Base-by-base conservation (phyloP, 2,888 invertebrate genomes). In the Calameuta idolon region DNA sequence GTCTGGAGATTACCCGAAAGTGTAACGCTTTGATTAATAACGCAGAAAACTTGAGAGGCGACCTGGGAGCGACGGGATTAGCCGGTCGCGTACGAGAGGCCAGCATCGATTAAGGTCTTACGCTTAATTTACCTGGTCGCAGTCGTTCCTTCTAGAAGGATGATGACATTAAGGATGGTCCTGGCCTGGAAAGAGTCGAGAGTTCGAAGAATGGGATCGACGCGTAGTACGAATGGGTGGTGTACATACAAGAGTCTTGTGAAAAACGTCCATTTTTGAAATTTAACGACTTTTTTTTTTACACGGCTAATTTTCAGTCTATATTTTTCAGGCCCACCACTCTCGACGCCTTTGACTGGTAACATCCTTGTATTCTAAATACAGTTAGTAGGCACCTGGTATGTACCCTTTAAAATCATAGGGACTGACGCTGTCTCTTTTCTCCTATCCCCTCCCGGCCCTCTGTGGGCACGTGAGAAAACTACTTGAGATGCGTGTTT, bases 11-110 rank as follows among this genome's bases (percentile, higher is more conserved):
- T 87, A 85, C 69, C 73, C 74, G 81, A 84, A 85, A 84, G 86
- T 86, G 84, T 87, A 85, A 85, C 85, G 77, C 79, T 76, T 84
- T 88, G 87, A 88, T 88, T 88, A 85, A 88, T 88, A 85, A 77
- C 78, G 75, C 81, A 83, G 79, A 30, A 55, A 71, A 71, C 33
- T 71, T 23, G 31, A 31, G 71, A 71, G 15, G 31, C 71, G 31
- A 71, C 23, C 33, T 34, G 31, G 71, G 71, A 71, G 33, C 33
- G 33, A 71, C 1, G 31, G 71, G 71, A 71, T 71, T 71, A 71
- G 33, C 31, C 71, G 3, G 71, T 1, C 71, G 31, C 34, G 71
- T 71, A 71, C 71, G 71, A 31, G 33, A 12, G 33, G 9, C 34
- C 71, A 33, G 15, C 31, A 34, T 15, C 71, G 71, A 71, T 71